These are phyloP conservation scores for Spatulosminthurus flaviceps DNA, from an alignment of 2,888 invertebrate genomes.

Conservation along the genomic window DNA sequence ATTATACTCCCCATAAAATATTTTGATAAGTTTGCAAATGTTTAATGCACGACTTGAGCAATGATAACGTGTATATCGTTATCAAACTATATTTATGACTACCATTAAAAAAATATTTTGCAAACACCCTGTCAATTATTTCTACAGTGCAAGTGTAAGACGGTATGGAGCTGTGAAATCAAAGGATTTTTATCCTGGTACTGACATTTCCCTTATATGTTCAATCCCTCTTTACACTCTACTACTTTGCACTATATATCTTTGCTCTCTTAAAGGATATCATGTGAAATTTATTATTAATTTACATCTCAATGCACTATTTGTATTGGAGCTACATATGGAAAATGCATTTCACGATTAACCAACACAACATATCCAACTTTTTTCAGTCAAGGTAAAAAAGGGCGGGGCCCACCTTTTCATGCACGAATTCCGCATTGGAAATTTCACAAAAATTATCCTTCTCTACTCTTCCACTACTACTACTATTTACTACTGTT, in stretches of 20 bases:
- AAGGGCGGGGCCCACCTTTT: conserved; percentile 26
- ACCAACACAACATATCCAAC: background rate
- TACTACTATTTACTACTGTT: too few species aligned
- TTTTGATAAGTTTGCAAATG: background rate
- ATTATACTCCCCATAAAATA: background rate
- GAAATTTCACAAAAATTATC: conserved; percentile 9
- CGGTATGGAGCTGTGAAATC: too few species aligned
- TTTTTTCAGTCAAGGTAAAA: conserved; percentile 40
- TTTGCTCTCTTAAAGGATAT: too few species aligned
- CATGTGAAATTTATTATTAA: too few species aligned
- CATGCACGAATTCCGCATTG: conserved; percentile 35
- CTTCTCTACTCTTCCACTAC: background rate
- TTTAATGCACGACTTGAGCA: background rate
- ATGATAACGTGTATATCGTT: background rate
- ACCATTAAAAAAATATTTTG: conserved; percentile 6
- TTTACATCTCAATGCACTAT: too few species aligned
- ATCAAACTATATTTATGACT: too few species aligned
- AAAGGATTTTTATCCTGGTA: too few species aligned
- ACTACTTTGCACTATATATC: too few species aligned
- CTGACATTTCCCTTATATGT: too few species aligned
- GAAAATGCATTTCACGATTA: background rate
- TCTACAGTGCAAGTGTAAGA: background rate
- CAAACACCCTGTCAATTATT: conserved; percentile 14
- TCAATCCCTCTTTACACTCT: too few species aligned
- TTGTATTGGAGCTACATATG: background rate